A percentile compares a stretch with the other conserved stretches of the same genome.
Conservation (phyloP, 2,888 invertebrate genomes). For the Cataglyphis albicans region DNA sequence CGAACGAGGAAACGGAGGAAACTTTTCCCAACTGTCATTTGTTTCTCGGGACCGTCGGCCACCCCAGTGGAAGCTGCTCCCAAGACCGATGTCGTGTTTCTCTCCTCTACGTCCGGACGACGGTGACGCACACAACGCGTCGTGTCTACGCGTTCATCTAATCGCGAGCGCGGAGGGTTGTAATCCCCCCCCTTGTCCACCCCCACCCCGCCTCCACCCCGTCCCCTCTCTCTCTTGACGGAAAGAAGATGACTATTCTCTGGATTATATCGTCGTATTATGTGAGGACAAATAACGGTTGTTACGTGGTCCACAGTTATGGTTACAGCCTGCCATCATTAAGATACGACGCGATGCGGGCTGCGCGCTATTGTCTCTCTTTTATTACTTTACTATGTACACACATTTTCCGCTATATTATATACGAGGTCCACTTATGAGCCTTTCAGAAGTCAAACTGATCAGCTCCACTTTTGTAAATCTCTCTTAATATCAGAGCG, state of each 20-base stretch:
- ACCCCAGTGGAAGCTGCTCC: slow-evolving; percentile 14
- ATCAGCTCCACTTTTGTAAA: neutral
- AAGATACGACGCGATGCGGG: slow-evolving; percentile 22
- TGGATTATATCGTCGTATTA: slow-evolving; percentile 54
- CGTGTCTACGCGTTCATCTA: slow-evolving; percentile 48
- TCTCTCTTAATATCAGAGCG: neutral
- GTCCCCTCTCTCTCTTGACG: neutral
- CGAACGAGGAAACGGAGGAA: slow-evolving; percentile 63
- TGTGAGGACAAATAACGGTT: slow-evolving; percentile 49
- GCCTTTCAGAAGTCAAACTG: neutral
- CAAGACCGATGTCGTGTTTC: slow-evolving; percentile 37
- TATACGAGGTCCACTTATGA: neutral
- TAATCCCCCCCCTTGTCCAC: neutral
- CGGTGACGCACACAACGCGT: slow-evolving; percentile 37
- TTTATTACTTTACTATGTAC: neutral
- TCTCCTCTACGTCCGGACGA: slow-evolving; percentile 23
- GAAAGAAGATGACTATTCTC: slow-evolving; percentile 5
- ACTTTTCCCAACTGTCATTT: slow-evolving; percentile 81
- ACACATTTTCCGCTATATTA: slow-evolving; percentile 16
- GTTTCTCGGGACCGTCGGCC: slow-evolving; percentile 63
- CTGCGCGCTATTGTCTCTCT: slow-evolving; percentile 5
- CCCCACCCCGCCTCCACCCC: too few relatives aligned
- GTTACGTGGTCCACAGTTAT: slow-evolving; percentile 39
- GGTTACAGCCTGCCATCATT: slow-evolving; percentile 29
- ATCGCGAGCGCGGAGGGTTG: slow-evolving; percentile 43